phyloP scores from a whole-genome alignment of 2,113 vertebrate genomes.

The Cyrtonyx montezumae region DNA sequence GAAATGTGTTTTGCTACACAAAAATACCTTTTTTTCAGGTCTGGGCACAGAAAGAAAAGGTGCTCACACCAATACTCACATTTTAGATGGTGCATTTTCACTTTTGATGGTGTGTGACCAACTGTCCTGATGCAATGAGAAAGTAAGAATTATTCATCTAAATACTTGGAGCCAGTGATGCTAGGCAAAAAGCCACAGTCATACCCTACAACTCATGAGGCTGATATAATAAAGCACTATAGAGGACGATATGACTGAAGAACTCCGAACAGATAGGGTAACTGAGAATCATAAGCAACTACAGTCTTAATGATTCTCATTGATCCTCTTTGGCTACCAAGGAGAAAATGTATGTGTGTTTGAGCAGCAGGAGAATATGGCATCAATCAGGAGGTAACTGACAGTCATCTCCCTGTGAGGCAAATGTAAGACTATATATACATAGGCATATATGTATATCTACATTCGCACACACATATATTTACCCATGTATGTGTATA shows the following conservation, averaged over 20 bases:
- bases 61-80: background rate
- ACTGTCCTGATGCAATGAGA: background rate
- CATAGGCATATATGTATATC: too few species aligned
- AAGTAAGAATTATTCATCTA: background rate
- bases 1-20: background rate
- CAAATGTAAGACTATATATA: background rate
- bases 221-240: background rate
- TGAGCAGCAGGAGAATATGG: background rate
- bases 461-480: background rate
- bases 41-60: background rate
- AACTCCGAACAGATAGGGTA: background rate
- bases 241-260: background rate
- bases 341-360: background rate
- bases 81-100: background rate
- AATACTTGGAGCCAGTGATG: background rate
- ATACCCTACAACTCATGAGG: background rate
- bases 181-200: background rate
- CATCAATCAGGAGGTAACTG: background rate
- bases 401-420: background rate
- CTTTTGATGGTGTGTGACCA: background rate
- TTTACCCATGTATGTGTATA: background rate
- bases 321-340: background rate
- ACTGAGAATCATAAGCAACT: background rate
- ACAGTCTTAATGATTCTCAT: background rate
- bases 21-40: background rate